These are phyloP conservation scores for Atherinosoma microstoma DNA, from an alignment of 2,797 vertebrate genomes.

Conservation along the genomic window DNA sequence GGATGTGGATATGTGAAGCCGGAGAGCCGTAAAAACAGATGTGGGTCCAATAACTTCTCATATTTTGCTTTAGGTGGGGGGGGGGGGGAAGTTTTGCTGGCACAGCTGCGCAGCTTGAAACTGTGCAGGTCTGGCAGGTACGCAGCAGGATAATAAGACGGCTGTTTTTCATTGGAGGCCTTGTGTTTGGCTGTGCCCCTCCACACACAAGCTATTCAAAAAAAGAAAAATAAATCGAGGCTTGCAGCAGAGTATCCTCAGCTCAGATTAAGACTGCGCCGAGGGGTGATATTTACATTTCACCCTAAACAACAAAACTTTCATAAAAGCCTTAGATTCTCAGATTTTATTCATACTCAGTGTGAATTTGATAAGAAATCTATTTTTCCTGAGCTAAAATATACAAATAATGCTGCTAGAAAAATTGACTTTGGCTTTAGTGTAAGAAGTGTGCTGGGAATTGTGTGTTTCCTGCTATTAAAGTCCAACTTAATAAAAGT, in stretches of 20 bases:
- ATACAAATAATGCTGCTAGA: conserved; percentile 29
- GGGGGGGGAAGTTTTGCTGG: conserved; percentile 41
- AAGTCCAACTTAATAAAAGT: conserved; percentile 60
- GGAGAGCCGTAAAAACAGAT: conserved; percentile 72
- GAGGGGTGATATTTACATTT: conserved; percentile 33
- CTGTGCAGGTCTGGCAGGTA: conserved; percentile 80
- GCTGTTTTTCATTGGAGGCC: conserved; percentile 70
- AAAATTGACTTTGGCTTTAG: conserved; percentile 45
- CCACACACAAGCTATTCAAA: conserved; percentile 35
- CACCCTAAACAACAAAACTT: conserved; percentile 1
- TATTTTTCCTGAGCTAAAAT: conserved; percentile 22
- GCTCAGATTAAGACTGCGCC: conserved; percentile 28
- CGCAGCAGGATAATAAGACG: conserved; percentile 65
- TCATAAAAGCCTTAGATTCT: conserved; percentile 13
- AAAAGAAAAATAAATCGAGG: conserved; percentile 22
- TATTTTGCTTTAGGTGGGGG: conserved; percentile 62
- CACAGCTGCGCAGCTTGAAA: conserved; percentile 66
- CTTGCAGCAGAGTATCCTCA: conserved; percentile 8
- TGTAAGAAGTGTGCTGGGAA: conserved; percentile 23
- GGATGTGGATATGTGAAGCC: conserved; percentile 67
- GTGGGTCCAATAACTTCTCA: conserved; percentile 55
- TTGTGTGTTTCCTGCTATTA: conserved; percentile 56
- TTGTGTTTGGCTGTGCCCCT: conserved; percentile 59
- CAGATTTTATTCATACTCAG: conserved; percentile 11
- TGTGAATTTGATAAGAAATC: conserved; percentile 15